Conservation (phyloP, 2,113 vertebrate species). For the Apodemus speciosus region DNA sequence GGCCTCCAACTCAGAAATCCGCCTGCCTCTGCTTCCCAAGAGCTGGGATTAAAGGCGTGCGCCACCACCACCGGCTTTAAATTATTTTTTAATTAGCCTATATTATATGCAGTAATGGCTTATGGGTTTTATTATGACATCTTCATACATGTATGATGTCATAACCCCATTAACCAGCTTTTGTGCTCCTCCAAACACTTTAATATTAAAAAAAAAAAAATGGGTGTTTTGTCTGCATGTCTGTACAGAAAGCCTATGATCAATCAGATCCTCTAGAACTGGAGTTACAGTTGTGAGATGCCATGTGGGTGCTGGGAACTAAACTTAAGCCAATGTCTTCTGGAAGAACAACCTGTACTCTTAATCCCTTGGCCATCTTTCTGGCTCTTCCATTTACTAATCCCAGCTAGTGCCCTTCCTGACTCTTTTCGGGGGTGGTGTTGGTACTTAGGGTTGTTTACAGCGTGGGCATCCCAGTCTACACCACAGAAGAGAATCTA, state of each 20-base stretch:
- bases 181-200: background rate
- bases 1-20: too few species aligned
- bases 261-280: background rate
- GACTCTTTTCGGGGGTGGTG: background rate
- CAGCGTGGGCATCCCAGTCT: background rate
- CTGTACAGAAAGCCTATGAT: background rate
- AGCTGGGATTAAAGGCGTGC: too few species aligned
- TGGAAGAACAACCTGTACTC: background rate
- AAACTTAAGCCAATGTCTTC: background rate
- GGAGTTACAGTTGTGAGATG: background rate
- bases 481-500: background rate
- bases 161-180: background rate
- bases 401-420: background rate
- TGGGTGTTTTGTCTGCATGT: background rate
- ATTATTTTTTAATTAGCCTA: background rate
- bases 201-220: background rate
- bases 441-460: background rate
- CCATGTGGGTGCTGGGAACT: background rate
- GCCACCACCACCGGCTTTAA: too few species aligned
- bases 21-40: too few species aligned
- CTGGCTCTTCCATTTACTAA: background rate
- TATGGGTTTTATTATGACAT: background rate
- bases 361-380: background rate
- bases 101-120: background rate
- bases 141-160: background rate